These are phyloP conservation scores for Diacarnus erythraeanus DNA, from an alignment of 37 sponge, comb jelly and placozoan species.

Conservation along the genomic window DNA sequence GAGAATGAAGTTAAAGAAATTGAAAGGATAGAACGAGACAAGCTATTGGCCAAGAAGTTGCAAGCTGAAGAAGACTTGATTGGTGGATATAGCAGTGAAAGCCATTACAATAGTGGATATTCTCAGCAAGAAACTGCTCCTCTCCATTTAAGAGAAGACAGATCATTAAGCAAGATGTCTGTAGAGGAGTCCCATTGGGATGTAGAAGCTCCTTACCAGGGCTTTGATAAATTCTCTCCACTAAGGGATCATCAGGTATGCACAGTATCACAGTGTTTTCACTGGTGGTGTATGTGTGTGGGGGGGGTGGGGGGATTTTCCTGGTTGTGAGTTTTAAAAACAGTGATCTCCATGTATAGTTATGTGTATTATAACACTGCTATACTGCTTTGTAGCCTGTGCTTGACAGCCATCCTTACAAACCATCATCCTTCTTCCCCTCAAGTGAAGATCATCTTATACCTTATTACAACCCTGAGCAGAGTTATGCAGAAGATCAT, in stretches of 20 bases:
- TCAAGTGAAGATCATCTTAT: neutral
- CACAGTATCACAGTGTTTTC: neutral
- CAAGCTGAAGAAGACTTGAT: constrained; percentile 37
- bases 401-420: too few species aligned
- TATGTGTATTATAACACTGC: too few species aligned
- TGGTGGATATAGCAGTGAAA: neutral
- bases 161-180: too few species aligned
- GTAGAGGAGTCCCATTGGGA: neutral
- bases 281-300: neutral
- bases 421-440: too few species aligned
- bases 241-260: constrained; percentile 48
- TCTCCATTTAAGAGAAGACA: too few species aligned
- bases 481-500: too few species aligned
- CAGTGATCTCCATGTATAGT: too few species aligned
- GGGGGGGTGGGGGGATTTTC: neutral
- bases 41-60: neutral
- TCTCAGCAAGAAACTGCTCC: neutral
- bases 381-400: too few species aligned
- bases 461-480: neutral
- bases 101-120: neutral
- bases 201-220: constrained; percentile 36
- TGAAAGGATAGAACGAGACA: neutral
- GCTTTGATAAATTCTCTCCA: constrained; percentile 17
- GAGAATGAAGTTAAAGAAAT: neutral
- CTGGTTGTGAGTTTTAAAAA: too few species aligned